Evolutionary conservation across 2,797 vertebrate species (phyloP).

Genomic region (Gila robusta): DNA sequence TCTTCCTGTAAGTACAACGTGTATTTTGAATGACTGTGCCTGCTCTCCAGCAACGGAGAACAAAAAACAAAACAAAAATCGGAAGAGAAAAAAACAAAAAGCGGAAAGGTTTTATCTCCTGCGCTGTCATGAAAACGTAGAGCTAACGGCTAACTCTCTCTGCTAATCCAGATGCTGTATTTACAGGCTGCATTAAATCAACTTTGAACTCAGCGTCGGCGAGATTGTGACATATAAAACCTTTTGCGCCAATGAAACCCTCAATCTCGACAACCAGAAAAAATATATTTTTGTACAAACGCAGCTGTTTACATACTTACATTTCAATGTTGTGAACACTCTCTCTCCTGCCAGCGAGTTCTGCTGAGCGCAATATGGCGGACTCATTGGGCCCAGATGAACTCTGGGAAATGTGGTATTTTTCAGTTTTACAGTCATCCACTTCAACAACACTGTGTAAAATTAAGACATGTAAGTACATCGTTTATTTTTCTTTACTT

Average conservation of each 20-base stretch:
- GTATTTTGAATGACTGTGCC: neutral
- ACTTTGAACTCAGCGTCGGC: neutral
- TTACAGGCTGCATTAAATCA: slow-evolving; percentile 5
- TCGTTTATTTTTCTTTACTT: neutral
- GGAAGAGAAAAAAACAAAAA: neutral
- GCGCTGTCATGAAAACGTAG: slow-evolving; percentile 55
- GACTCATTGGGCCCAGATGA: slow-evolving; percentile 73
- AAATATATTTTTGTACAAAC: slow-evolving; percentile 22
- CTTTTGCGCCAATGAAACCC: neutral
- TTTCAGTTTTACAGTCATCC: neutral
- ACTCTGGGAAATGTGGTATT: slow-evolving; percentile 84
- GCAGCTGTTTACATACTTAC: slow-evolving; percentile 75
- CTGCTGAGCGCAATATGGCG: slow-evolving; percentile 88
- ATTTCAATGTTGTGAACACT: slow-evolving; percentile 71
- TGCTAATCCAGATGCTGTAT: slow-evolving; percentile 34
- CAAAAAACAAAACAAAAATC: neutral
- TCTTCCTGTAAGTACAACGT: neutral
- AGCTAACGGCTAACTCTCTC: slow-evolving; percentile 49
- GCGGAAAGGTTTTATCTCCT: slow-evolving; percentile 37
- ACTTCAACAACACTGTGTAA: neutral
- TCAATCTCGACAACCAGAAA: too few species aligned
- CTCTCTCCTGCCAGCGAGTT: slow-evolving; percentile 69
- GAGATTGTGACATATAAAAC: neutral
- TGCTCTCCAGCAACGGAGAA: neutral
- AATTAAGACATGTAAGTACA: neutral